phyloP scores from a whole-genome alignment of 64 coral and sea anemone species.

The Stichodactyla helianthus region DNA sequence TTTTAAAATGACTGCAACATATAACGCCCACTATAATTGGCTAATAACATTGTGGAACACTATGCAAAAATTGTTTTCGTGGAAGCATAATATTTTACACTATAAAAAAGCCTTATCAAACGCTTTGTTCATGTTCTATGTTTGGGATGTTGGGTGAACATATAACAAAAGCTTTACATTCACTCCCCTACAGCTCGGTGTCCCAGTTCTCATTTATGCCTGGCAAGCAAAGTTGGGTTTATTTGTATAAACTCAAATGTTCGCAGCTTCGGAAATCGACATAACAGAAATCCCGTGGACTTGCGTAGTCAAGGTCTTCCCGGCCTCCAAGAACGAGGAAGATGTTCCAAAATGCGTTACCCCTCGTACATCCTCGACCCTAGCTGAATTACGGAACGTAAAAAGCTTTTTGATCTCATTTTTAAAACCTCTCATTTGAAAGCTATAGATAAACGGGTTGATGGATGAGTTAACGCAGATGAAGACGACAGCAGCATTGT shows the following conservation, averaged over 20 bases:
- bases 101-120: too few species aligned
- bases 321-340: neutral
- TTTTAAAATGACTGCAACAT: too few species aligned
- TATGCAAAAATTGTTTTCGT: too few species aligned
- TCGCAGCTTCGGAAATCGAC: neutral
- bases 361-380: neutral
- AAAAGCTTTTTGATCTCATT: neutral
- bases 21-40: too few species aligned
- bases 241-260: neutral
- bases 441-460: conserved; percentile 7
- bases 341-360: neutral
- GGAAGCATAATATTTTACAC: too few species aligned
- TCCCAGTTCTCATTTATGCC: too few species aligned
- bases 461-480: conserved; percentile 10
- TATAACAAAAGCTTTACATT: too few species aligned
- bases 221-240: neutral
- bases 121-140: too few species aligned
- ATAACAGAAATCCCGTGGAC: neutral
- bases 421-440: conserved; percentile 19
- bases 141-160: too few species aligned
- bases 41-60: too few species aligned
- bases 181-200: too few species aligned
- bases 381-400: neutral
- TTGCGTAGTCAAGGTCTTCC: neutral
- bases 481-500: neutral